Percentiles rank a stretch among this genome's conserved stretches.
These are phyloP conservation scores for Dendronephthya gigantea DNA, from an alignment of 64 coral and sea anemone species.

Conservation along the genomic window DNA sequence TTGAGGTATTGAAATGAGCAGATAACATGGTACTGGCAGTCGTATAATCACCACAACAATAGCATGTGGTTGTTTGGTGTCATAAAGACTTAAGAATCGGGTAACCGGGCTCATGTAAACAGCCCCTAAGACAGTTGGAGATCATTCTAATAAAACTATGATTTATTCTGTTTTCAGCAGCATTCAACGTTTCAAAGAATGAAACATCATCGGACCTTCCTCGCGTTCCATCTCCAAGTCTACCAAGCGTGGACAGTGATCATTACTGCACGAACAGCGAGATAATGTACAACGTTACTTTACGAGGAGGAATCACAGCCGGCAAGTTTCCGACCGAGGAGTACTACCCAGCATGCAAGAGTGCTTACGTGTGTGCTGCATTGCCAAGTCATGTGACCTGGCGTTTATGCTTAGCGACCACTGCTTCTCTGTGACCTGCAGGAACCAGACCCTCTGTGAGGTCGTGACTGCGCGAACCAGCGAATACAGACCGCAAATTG, in stretches of 20 bases:
- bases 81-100: no score
- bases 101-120: no score
- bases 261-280: slow-evolving; percentile 53
- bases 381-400: slow-evolving; percentile 67
- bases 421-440: slow-evolving; percentile 85
- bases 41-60: no score
- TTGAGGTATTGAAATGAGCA: no score
- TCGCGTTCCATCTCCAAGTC: not conserved
- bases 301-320: slow-evolving; percentile 62
- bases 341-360: slow-evolving; percentile 49
- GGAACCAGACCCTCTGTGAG: slow-evolving; percentile 70
- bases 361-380: slow-evolving; percentile 68
- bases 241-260: not conserved
- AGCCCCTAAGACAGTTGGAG: no score
- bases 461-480: slow-evolving; percentile 34
- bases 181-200: not conserved
- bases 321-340: slow-evolving; percentile 62
- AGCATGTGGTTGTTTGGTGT: no score
- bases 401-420: slow-evolving; percentile 96
- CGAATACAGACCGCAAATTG: not conserved
- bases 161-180: not conserved
- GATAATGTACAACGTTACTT: slow-evolving; percentile 73
- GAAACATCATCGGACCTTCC: not conserved
- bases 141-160: no score
- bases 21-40: no score